phyloP scores from a whole-genome alignment of 2,113 vertebrate species.

The Pomatostomus ruficeps region DNA sequence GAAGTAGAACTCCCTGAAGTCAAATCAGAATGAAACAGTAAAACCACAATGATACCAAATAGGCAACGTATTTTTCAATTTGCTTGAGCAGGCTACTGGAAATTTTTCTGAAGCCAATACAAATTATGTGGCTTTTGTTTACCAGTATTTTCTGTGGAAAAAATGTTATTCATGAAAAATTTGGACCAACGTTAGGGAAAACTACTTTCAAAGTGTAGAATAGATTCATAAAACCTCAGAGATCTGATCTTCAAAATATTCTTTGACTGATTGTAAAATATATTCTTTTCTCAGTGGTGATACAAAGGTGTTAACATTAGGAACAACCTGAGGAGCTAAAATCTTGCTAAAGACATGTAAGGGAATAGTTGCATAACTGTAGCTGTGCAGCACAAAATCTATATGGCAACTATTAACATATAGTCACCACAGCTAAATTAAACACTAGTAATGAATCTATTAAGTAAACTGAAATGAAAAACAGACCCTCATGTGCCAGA shows the following conservation, averaged over 20 bases:
- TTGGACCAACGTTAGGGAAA: background rate
- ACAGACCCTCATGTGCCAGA: background rate
- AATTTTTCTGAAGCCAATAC: background rate
- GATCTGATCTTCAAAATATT: background rate
- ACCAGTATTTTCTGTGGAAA: background rate
- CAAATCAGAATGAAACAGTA: background rate
- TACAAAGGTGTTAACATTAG: background rate
- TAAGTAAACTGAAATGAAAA: background rate
- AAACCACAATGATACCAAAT: background rate
- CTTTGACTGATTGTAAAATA: background rate
- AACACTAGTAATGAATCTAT: background rate
- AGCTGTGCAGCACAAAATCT: background rate
- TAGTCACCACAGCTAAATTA: background rate
- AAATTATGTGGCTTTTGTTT: background rate
- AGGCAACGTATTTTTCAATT: background rate
- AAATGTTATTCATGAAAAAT: background rate
- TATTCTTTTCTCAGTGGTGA: background rate
- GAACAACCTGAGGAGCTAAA: background rate
- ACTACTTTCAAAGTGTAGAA: background rate
- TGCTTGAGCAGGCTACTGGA: background rate
- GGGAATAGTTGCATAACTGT: background rate
- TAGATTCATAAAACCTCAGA: background rate
- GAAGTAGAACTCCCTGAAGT: background rate
- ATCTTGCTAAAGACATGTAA: background rate
- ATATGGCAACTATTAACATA: background rate